Base-by-base conservation (phyloP, 2,888 invertebrate species). In the Mylabris sibirica region DNA sequence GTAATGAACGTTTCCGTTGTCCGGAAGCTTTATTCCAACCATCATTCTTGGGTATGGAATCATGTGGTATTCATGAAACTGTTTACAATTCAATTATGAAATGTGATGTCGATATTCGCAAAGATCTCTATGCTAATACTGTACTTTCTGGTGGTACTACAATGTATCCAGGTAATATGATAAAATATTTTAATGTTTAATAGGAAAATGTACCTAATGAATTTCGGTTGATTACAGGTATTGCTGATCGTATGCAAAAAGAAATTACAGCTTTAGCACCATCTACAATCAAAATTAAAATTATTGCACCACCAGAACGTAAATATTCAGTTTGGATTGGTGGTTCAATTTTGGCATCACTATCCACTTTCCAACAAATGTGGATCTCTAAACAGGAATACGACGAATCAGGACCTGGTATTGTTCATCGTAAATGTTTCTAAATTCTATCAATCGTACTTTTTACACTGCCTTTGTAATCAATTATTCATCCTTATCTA, bases 251-350 rank as follows among this genome's bases (percentile, higher is more conserved):
- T 85, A 94, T 94, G 91, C 94, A 94, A 88, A 94, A 93, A 89
- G 94, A 94, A 87, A 94, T 94, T 89, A 94, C 94, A 84, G 92
- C 93, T 82, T 89, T 95, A 80, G 95, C 96, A 76, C 96, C 96
- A 80, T 93, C 93, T 75, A 95, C 95, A 85, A 96, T 95, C 91
- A 96, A 95, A 89, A 95, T 96, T 89, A 96, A 95, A 90, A 96
- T 96, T 88, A 96, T 94, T 87, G 94, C 95, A 86, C 94, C 95
- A 85, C 94, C 94, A 79, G 94, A 95, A 85, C 90, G 94, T 87
- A 94, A 95, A 85, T 94, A 94, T 90, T 95, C 95, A 87, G 94
- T 94, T 83, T 94, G 94, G 94, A 94, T 94, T 88, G 93, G 92
- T 83, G 94, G 94, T 78, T 94, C 94, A 87, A 94, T 94, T 89